Evolutionary conservation across 2,797 vertebrate species (phyloP).

Genomic region (Melanotaenia maccullochi): DNA sequence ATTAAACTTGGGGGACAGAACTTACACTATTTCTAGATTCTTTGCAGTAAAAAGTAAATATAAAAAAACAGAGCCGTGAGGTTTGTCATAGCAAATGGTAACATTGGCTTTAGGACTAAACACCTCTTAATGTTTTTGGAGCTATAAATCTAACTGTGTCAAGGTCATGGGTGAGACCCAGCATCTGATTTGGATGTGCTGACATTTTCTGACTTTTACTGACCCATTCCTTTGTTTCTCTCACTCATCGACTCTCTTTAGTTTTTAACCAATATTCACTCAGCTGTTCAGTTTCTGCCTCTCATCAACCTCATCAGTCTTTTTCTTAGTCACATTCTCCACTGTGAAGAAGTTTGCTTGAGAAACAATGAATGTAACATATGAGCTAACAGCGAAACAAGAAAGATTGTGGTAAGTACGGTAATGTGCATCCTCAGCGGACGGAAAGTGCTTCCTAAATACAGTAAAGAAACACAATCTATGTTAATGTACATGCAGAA

Average conservation of each 20-base stretch:
- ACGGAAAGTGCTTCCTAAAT: background rate
- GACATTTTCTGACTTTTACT: slow-evolving; percentile 56
- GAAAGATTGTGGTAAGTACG: background rate
- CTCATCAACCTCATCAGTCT: slow-evolving; percentile 33
- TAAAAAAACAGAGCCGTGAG: background rate
- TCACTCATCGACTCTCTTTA: slow-evolving; percentile 26
- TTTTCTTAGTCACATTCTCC: background rate
- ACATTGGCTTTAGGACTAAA: background rate
- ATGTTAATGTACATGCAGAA: background rate
- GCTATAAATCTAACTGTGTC: slow-evolving; percentile 52
- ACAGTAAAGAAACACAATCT: background rate
- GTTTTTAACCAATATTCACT: slow-evolving; percentile 50
- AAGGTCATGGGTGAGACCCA: slow-evolving; percentile 50
- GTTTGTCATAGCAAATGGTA: slow-evolving; percentile 5
- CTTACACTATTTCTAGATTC: slow-evolving; percentile 4
- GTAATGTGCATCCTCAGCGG: background rate
- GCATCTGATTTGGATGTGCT: slow-evolving; percentile 67
- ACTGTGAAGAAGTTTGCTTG: slow-evolving; percentile 19
- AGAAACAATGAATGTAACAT: slow-evolving; percentile 33
- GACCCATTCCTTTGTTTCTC: slow-evolving; percentile 54
- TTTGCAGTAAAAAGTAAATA: background rate
- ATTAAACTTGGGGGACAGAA: slow-evolving; percentile 2
- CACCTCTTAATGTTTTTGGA: slow-evolving; percentile 45
- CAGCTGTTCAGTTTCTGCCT: slow-evolving; percentile 43
- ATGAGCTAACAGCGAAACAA: slow-evolving; percentile 14